Conservation (phyloP, 2,113 vertebrate species). For the Tenebrosternarchus preto region DNA sequence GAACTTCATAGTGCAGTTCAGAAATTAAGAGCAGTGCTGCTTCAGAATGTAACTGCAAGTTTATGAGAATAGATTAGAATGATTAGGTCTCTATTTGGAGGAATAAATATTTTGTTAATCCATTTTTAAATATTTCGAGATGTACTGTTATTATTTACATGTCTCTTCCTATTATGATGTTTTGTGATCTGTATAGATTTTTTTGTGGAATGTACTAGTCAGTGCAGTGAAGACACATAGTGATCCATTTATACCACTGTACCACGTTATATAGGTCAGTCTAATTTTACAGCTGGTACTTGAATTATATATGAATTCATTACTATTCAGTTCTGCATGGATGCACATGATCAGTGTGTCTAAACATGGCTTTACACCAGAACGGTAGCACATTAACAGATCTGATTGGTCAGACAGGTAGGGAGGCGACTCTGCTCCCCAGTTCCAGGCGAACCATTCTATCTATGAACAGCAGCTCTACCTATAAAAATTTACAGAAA, state of each 20-base stretch:
- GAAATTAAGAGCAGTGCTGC: too few relatives aligned
- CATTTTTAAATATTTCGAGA: too few relatives aligned
- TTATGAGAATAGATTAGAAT: too few relatives aligned
- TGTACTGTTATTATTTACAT: too few relatives aligned
- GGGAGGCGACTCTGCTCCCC: neutral
- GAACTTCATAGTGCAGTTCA: too few relatives aligned
- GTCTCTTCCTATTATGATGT: too few relatives aligned
- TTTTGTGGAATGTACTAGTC: too few relatives aligned
- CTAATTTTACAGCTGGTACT: constrained; percentile 9
- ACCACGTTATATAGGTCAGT: constrained; percentile 16
- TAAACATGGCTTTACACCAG: neutral
- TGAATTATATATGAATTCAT: too few relatives aligned
- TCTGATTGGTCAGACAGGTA: neutral
- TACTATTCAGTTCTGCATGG: constrained; percentile 1
- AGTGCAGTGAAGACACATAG: too few relatives aligned
- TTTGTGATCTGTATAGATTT: too few relatives aligned
- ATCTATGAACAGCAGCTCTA: neutral
- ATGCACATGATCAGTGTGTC: neutral
- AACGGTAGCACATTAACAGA: neutral
- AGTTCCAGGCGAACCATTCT: neutral
- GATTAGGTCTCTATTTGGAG: neutral
- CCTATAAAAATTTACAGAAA: neutral
- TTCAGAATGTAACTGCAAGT: too few relatives aligned
- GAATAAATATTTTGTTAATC: too few relatives aligned
- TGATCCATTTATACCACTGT: neutral